These are phyloP conservation scores for Drosophila gunungcola DNA, from an alignment of 1,140 invertebrate species.

Conservation along the genomic window DNA sequence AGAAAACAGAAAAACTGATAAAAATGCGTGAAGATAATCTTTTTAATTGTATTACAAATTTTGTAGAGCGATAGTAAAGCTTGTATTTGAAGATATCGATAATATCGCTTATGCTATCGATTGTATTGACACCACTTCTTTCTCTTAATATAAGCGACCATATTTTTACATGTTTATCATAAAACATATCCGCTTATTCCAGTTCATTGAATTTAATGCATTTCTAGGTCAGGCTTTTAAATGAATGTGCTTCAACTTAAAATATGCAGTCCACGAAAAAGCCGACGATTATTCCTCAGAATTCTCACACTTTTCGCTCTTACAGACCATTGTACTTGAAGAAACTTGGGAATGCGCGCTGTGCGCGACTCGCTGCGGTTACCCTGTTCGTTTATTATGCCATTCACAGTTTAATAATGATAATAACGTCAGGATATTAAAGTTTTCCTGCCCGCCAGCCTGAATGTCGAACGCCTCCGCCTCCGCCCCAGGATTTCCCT, in stretches of 20 bases:
- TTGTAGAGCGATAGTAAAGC: too few species aligned
- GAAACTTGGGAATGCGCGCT: conserved; percentile 35
- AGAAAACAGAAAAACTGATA: too few species aligned
- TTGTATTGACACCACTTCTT: too few species aligned
- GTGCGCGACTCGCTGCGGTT: conserved; percentile 59
- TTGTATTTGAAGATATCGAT: too few species aligned
- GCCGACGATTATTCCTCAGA: neutral
- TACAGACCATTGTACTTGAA: conserved; percentile 40
- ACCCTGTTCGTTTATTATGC: conserved; percentile 80
- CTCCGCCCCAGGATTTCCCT: conserved; percentile 12
- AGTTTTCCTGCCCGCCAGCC: conserved; percentile 70
- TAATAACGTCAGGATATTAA: conserved; percentile 82
- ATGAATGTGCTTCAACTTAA: neutral
- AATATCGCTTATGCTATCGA: too few species aligned
- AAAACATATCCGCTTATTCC: too few species aligned
- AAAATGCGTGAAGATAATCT: too few species aligned
- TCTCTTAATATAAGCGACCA: too few species aligned
- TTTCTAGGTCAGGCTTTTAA: too few species aligned
- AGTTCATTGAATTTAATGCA: too few species aligned
- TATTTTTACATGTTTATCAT: too few species aligned
- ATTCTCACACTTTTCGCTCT: neutral
- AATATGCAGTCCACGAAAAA: neutral
- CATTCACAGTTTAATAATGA: conserved; percentile 83
- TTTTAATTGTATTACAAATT: too few species aligned
- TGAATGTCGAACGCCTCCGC: conserved; percentile 47